Evolutionary conservation across 2,888 invertebrate genomes (phyloP).

Genomic region (Ornithoptera alexandrae): DNA sequence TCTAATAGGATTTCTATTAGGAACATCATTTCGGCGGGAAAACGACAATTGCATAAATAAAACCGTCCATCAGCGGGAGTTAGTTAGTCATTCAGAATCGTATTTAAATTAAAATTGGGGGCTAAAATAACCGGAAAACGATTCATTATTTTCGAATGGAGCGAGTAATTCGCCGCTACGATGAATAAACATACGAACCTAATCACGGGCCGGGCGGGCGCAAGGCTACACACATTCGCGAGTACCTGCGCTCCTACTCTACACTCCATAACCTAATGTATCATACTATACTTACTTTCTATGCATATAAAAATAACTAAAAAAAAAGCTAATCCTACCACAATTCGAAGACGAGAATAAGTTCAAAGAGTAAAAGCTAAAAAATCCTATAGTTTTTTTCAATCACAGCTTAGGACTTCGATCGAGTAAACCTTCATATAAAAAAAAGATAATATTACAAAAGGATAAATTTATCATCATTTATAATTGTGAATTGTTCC

Average conservation of each 20-base stretch:
- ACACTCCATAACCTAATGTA: no score
- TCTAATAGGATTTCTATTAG: constrained; percentile 50
- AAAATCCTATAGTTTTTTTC: no score
- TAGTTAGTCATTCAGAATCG: constrained; percentile 64
- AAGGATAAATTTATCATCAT: no score
- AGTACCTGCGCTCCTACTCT: not conserved
- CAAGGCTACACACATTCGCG: constrained; percentile 2
- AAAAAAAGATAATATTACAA: no score
- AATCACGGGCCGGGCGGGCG: constrained; percentile 26
- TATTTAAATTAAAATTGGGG: constrained; percentile 63
- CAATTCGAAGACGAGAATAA: no score
- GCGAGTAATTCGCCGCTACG: constrained; percentile 31
- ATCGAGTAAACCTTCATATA: no score
- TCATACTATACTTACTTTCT: no score
- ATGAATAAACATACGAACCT: constrained; percentile 29
- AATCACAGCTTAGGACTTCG: no score
- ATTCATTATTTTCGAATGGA: constrained; percentile 48
- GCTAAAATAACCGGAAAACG: constrained; percentile 47
- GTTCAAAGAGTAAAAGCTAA: no score
- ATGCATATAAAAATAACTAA: no score
- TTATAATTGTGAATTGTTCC: no score
- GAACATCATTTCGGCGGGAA: constrained; percentile 55
- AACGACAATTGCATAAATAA: constrained; percentile 67
- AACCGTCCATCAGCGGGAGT: constrained; percentile 47
- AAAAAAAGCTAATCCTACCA: no score